These are phyloP conservation scores for Xyrauchen texanus DNA, from an alignment of 2,113 vertebrate genomes.

Conservation along the genomic window DNA sequence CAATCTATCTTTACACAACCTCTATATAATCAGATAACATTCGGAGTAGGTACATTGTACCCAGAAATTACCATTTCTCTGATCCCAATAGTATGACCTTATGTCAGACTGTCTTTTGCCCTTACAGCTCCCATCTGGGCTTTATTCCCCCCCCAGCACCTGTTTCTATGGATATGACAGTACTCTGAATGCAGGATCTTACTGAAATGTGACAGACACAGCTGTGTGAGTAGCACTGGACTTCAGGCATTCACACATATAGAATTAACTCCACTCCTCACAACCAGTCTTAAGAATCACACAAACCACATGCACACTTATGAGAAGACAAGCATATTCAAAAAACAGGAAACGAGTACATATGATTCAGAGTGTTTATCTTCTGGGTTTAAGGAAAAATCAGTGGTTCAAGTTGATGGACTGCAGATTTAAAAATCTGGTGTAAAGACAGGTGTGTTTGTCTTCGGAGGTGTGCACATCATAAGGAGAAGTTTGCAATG, in stretches of 20 bases:
- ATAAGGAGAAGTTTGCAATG: too few relatives aligned
- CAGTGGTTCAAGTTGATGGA: too few relatives aligned
- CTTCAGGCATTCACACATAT: conserved; percentile 34
- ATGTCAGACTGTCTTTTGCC: not conserved
- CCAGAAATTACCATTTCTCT: not conserved
- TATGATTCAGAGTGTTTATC: too few relatives aligned
- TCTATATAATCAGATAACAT: not conserved
- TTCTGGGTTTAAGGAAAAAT: too few relatives aligned
- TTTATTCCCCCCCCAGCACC: conserved; percentile 19
- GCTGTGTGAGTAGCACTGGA: not conserved
- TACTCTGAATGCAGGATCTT: conserved; percentile 2
- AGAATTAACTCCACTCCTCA: conserved; percentile 23
- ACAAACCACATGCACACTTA: not conserved
- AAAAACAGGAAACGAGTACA: not conserved
- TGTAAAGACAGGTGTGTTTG: too few relatives aligned
- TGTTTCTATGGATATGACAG: conserved; percentile 35
- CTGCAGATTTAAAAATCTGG: too few relatives aligned
- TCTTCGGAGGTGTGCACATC: too few relatives aligned
- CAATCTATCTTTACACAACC: not conserved
- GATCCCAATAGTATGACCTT: not conserved
- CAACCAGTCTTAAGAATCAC: not conserved
- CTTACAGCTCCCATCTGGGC: not conserved
- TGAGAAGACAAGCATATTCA: not conserved
- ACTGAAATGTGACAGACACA: conserved; percentile 45
- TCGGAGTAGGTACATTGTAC: not conserved